Base-by-base conservation (phyloP, 1,140 invertebrate species). In the Mactra quadrangularis region DNA sequence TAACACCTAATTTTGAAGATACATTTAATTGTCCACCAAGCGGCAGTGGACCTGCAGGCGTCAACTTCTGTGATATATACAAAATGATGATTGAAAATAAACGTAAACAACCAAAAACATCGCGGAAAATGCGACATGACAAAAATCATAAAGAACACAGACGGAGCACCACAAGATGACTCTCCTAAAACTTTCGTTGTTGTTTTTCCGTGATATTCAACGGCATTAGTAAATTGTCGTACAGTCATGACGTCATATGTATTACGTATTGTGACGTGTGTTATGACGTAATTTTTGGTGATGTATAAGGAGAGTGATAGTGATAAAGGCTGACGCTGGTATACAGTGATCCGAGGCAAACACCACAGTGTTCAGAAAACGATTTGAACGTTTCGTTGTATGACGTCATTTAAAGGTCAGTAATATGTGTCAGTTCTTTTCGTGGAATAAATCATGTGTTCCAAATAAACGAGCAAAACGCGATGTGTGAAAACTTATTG, bases 321-420 rank as follows among this genome's bases (percentile, higher is more conserved):
- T 41, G 38, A 41, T 6, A 6, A 41, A 41, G 38, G 38, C 15
- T 41, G 38, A 41, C 47, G 19, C 22, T 62, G 64, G 47, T 47
- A 27, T 68, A 38, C 31, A 38, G 64, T 68, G 64, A 68, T 68
- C 64, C 47, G 47, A 68, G 47, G 45, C 47, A 29, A 68, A 47
- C 64, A 68, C 64, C 64, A n/a, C 22, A 68, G 64, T 68, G 64
- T 68, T 68, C 64, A 68, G 45, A 27, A 50, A 68, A 6, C 31
- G 3, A 17, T 29, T 62, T 7, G 9, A 29, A 62, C 59, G 59
- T 62, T 41, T 41, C 38, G 6, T 41, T 15, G 31, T 29, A 3
- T 29, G n/a, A 68, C 64, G 64, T 68, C 64, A 50, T 55, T 25
- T 68, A n/a, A 47, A 29, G 64, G 64, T 68, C 64, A 68, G 64